Conservation (phyloP, 2,888 invertebrate species). For the Brachyptera risi region DNA sequence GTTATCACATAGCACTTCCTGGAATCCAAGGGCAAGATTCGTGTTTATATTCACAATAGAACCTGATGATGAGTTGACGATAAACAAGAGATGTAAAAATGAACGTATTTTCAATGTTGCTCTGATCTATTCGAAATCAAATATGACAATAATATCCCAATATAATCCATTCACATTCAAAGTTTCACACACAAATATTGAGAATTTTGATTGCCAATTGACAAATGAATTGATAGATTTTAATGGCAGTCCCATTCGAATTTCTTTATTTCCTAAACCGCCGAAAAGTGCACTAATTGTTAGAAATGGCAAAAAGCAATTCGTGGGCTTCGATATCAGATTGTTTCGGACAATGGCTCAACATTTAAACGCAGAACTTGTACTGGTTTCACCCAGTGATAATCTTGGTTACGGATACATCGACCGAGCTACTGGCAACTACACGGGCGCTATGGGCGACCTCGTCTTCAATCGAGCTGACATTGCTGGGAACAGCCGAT, state of each 20-base stretch:
- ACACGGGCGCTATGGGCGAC: slow-evolving; percentile 42
- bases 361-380: not conserved
- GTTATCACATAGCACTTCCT: not conserved
- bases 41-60: not conserved
- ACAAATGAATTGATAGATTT: no score
- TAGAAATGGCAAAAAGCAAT: not conserved
- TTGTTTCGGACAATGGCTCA: not conserved
- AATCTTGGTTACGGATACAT: not conserved
- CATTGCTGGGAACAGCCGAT: slow-evolving; percentile 44
- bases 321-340: not conserved
- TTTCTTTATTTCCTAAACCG: not conserved
- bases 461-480: slow-evolving; percentile 41
- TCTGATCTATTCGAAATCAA: not conserved
- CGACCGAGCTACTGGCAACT: not conserved
- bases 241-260: not conserved
- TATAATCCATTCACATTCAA: no score
- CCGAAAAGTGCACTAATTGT: not conserved
- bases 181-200: no score
- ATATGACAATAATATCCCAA: no score
- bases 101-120: not conserved
- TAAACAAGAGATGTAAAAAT: not conserved
- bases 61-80: not conserved
- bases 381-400: not conserved
- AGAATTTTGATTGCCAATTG: no score
- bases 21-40: not conserved